These are phyloP conservation scores for Carassius carassius DNA, from an alignment of 2,113 vertebrate species.

Conservation along the genomic window DNA sequence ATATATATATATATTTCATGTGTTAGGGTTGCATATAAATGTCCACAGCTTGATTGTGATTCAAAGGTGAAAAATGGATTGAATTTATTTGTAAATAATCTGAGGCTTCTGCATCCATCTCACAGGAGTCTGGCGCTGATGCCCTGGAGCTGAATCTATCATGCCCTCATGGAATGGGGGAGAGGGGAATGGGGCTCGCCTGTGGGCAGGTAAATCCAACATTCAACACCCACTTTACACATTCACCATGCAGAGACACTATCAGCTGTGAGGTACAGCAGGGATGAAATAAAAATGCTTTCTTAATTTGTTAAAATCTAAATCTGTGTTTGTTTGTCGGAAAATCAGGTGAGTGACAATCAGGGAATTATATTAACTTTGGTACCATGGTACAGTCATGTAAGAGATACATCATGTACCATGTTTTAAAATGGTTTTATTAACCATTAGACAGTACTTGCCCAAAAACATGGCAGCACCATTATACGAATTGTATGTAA, in stretches of 20 bases:
- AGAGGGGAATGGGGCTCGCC: slow-evolving; percentile 95
- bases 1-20: background rate
- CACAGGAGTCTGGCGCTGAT: slow-evolving; percentile 88
- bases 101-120: slow-evolving; percentile 74
- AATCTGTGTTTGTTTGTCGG: background rate
- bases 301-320: background rate
- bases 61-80: slow-evolving; percentile 36
- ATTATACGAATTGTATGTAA: background rate
- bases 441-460: background rate
- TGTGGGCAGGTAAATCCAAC: slow-evolving; percentile 88
- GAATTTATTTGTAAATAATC: slow-evolving; percentile 60
- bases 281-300: background rate
- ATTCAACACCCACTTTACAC: background rate
- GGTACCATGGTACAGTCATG: background rate
- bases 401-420: background rate
- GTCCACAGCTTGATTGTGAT: background rate
- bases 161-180: slow-evolving; percentile 95
- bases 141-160: slow-evolving; percentile 96
- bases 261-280: background rate
- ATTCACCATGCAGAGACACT: background rate
- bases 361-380: background rate
- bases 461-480: background rate
- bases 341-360: background rate
- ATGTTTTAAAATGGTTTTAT: background rate
- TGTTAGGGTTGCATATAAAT: background rate